Conservation (phyloP, 1,140 invertebrate genomes). For the Tetramorium simillimum region DNA sequence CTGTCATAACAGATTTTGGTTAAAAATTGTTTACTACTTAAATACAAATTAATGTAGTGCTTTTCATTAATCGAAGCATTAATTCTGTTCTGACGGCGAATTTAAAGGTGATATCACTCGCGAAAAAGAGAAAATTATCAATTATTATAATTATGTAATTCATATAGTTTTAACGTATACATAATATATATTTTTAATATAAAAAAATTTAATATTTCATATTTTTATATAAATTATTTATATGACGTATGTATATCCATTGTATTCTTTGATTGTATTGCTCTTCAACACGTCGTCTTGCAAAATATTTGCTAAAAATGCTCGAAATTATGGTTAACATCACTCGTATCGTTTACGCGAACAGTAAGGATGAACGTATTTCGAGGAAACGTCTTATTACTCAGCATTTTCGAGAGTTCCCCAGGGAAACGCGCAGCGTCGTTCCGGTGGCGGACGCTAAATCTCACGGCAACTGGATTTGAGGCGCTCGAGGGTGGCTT, state of each 20-base stretch:
- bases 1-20: neutral
- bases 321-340: neutral
- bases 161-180: neutral
- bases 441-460: neutral
- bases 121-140: neutral
- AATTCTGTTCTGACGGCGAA: neutral
- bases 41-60: neutral
- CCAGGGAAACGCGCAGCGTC: neutral
- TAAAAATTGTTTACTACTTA: neutral
- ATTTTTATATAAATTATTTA: neutral
- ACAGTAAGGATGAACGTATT: slow-evolving; percentile 1
- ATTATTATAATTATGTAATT: neutral
- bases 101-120: neutral
- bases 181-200: neutral
- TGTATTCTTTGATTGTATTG: neutral
- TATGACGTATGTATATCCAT: neutral
- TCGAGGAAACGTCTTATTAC: slow-evolving; percentile 13
- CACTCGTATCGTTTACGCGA: neutral
- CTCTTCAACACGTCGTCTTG: neutral
- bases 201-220: neutral
- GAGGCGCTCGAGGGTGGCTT: neutral
- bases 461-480: slow-evolving; percentile 40
- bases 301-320: neutral
- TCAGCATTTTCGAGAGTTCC: slow-evolving; percentile 14
- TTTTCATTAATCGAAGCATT: neutral